phyloP scores from a whole-genome alignment of 1,140 invertebrate species.

The Trichonephila clavipes region DNA sequence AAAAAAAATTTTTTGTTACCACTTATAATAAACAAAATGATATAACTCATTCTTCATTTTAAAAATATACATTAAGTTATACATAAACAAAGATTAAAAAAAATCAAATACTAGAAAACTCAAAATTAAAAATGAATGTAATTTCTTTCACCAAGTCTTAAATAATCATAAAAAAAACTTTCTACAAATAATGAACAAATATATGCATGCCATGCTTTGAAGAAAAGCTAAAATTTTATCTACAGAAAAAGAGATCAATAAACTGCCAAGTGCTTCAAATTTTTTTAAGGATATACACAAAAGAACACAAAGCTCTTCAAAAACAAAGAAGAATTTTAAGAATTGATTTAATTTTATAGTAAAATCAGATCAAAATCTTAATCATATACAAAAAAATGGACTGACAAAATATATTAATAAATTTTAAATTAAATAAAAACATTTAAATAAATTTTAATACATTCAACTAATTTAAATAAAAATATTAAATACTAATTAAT shows the following conservation, averaged over 20 bases:
- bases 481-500: no score
- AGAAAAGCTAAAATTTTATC: slow-evolving; percentile 19
- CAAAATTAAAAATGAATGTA: not conserved
- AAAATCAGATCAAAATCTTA: no score
- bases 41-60: not conserved
- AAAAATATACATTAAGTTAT: not conserved
- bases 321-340: not conserved
- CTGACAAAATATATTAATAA: no score
- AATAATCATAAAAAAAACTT: not conserved
- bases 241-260: slow-evolving; percentile 19
- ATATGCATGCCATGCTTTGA: slow-evolving; percentile 7
- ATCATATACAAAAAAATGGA: no score
- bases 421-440: no score
- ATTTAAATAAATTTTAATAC: no score
- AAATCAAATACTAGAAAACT: not conserved
- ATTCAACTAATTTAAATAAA: no score
- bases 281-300: slow-evolving; percentile 6
- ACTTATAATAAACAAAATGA: slow-evolving; percentile 7
- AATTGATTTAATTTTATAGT: no score
- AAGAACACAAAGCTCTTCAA: not conserved
- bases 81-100: slow-evolving; percentile 2
- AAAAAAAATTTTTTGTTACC: not conserved
- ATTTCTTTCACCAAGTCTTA: not conserved
- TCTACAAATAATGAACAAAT: slow-evolving; percentile 19
- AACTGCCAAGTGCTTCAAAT: not conserved